Conservation (phyloP, 2,797 vertebrate genomes). For the Fratercula arctica region DNA sequence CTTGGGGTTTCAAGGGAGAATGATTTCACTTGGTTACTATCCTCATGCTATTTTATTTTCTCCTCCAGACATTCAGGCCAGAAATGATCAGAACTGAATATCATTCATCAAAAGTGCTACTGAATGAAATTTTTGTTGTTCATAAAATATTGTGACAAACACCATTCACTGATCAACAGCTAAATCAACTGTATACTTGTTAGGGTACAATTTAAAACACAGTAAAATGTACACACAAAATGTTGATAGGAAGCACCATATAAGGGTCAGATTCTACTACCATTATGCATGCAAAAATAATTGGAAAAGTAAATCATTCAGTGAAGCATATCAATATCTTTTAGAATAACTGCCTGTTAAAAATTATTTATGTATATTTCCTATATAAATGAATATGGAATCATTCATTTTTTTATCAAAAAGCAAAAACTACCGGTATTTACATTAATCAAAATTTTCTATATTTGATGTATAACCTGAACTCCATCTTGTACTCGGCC, state of each 20-base stretch:
- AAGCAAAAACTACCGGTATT: background rate
- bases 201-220: background rate
- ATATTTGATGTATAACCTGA: background rate
- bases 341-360: background rate
- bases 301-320: background rate
- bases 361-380: background rate
- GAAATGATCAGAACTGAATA: background rate
- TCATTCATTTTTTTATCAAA: background rate
- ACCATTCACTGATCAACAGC: background rate
- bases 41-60: background rate
- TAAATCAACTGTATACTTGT: background rate
- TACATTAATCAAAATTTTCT: background rate
- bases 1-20: background rate
- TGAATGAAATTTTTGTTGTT: background rate
- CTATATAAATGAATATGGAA: background rate
- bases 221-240: background rate
- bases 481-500: background rate
- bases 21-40: background rate
- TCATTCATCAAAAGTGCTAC: background rate
- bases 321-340: background rate
- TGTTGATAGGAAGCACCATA: background rate
- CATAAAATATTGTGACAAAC: background rate
- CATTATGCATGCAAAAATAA: background rate
- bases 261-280: background rate
- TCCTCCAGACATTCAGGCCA: background rate